Evolutionary conservation across 2,113 vertebrate genomes (phyloP), one percentile per base, ranked within the genome.

Genomic region (Oostethus manadensis): DNA sequence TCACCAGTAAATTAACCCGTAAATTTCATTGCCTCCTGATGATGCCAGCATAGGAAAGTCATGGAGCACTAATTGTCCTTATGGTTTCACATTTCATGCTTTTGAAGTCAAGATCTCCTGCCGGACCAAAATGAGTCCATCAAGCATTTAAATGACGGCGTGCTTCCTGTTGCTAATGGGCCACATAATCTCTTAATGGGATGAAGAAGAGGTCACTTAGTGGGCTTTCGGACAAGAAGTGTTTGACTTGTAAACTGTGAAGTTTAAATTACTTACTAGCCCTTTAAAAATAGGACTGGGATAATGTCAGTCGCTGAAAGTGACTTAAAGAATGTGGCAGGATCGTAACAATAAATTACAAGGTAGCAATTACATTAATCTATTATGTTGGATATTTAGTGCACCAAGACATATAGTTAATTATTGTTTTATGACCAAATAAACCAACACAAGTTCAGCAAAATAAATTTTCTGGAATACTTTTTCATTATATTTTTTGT

Each of bases 11-110:
- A 55, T 55, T 55, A 55, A 55, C 56, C 22, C 22, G 43, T 46
- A 45, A 45, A 58, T 58, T 26, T 45, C 16, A 58, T 58, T 58
- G 56, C 53, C 35, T 40, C 42, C 22, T 46, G 42, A 58, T 58
- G 56, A 45, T 45, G 42, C 42, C 56, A 58, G 16, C 43, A 7
- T 17, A 26, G 56, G 42, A 46, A 29, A 58, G 20, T 58, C 56
- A 58, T 43, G 43, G 8, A 43, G 56, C 22, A 51, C 18, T 51
- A 46, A 66, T 53, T 38, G 16, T 53, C 26, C 29, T 45, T 8
- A 17, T 56, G 45, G 51, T 45, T 33, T 42, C 14, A 10, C 17
- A 33, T 56, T 44, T 57, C 7, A 60, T 57, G 47, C 15, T n/a
- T 21, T 17, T 45, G 23, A 23, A 46, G 33, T 26, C 18, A 4